Evolutionary conservation across 2,113 vertebrate species (phyloP).

Genomic region (Zosterops pallidus): DNA sequence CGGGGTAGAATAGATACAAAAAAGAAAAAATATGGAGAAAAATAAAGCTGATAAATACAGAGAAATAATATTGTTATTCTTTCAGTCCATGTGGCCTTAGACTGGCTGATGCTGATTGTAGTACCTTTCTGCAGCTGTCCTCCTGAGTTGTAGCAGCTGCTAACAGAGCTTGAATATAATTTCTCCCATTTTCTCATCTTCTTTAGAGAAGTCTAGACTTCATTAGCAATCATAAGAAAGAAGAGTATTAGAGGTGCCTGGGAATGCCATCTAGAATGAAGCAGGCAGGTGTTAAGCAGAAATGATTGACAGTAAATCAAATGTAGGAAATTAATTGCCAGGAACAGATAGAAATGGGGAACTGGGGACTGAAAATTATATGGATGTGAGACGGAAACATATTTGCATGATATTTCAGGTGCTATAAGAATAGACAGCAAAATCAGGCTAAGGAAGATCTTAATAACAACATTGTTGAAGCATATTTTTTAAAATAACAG

Average conservation of each 20-base stretch:
- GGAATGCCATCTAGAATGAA: neutral
- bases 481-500: neutral
- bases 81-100: neutral
- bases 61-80: neutral
- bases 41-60: neutral
- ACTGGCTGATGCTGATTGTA: neutral
- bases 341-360: neutral
- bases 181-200: neutral
- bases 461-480: neutral
- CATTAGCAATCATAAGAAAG: neutral
- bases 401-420: neutral
- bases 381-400: neutral
- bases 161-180: neutral
- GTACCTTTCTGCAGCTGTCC: neutral
- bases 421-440: neutral
- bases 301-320: neutral
- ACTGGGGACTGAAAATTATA: neutral
- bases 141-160: neutral
- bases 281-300: neutral
- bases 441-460: neutral
- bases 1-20: neutral
- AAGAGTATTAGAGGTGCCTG: neutral
- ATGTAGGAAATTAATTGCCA: neutral
- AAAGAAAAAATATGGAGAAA: neutral
- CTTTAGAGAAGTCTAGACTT: neutral